Percentiles rank a stretch among this genome's conserved stretches.
Conservation (phyloP, 2,113 vertebrate genomes). For the Cyprinodon variegatus region DNA sequence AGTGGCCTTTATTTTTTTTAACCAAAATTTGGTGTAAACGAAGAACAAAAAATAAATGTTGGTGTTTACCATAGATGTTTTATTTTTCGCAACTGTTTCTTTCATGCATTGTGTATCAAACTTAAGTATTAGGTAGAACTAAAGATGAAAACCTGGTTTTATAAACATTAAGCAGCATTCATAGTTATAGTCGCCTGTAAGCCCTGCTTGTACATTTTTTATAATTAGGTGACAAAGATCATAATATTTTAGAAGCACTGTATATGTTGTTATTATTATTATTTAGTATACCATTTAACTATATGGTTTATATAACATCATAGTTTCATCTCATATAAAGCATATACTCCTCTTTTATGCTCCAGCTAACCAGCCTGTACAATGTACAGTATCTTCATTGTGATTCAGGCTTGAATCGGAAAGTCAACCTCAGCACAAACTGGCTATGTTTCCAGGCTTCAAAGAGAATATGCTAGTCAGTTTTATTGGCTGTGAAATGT, state of each 20-base stretch:
- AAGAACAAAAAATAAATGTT: neutral
- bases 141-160: neutral
- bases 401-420: slow-evolving; percentile 38
- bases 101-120: neutral
- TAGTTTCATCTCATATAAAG: slow-evolving; percentile 31
- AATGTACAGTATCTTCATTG: slow-evolving; percentile 24
- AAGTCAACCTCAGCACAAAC: slow-evolving; percentile 57
- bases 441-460: slow-evolving; percentile 54
- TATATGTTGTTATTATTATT: neutral
- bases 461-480: slow-evolving; percentile 74
- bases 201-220: neutral
- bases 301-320: neutral
- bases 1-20: neutral
- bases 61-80: neutral
- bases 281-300: neutral
- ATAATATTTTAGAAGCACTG: neutral
- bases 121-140: neutral
- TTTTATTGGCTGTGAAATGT: slow-evolving; percentile 70
- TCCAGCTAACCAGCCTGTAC: slow-evolving; percentile 25
- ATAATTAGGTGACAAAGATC: neutral
- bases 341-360: slow-evolving; percentile 1
- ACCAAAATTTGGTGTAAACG: neutral
- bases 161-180: no score
- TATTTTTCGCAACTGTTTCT: neutral
- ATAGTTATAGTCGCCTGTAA: no score